Conservation (phyloP, 2,113 vertebrate genomes). For the Calyptomena viridis region DNA sequence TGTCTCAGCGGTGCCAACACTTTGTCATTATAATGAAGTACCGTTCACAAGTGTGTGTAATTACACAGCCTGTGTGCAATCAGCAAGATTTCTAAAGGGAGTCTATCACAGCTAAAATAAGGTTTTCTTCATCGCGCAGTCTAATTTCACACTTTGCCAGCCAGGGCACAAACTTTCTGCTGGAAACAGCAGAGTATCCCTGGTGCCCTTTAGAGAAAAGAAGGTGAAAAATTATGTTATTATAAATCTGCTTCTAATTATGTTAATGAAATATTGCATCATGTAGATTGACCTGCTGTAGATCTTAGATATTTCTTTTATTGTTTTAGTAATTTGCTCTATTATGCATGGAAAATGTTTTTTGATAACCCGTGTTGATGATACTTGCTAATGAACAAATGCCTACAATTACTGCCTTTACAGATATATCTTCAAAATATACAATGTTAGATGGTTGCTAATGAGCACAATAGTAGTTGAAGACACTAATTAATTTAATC, state of each 20-base stretch:
- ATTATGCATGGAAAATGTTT: slow-evolving; percentile 4
- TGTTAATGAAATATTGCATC: not conserved
- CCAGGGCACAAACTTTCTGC: slow-evolving; percentile 4
- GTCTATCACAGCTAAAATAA: slow-evolving; percentile 22
- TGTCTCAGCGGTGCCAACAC: not conserved
- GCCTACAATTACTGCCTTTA: not conserved
- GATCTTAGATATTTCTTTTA: not conserved
- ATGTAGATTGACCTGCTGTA: not conserved
- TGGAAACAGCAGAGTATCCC: not conserved
- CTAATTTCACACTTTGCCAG: slow-evolving; percentile 44
- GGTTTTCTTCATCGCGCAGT: not conserved
- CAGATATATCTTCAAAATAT: not conserved
- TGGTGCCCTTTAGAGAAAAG: not conserved
- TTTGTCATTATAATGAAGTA: slow-evolving; percentile 57
- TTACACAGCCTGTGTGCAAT: slow-evolving; percentile 52
- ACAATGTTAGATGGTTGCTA: not conserved
- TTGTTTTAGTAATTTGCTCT: slow-evolving; percentile 36
- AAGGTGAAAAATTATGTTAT: not conserved
- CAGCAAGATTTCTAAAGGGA: slow-evolving; percentile 46
- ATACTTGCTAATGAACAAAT: slow-evolving; percentile 2
- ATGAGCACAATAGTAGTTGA: not conserved
- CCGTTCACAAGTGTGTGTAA: slow-evolving; percentile 24
- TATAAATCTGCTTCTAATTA: slow-evolving; percentile 22
- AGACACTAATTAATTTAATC: not conserved
- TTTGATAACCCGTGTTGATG: not conserved